These are phyloP conservation scores for Mormyrops boulengeri DNA, from an alignment of 2,797 vertebrate species.

Conservation along the genomic window DNA sequence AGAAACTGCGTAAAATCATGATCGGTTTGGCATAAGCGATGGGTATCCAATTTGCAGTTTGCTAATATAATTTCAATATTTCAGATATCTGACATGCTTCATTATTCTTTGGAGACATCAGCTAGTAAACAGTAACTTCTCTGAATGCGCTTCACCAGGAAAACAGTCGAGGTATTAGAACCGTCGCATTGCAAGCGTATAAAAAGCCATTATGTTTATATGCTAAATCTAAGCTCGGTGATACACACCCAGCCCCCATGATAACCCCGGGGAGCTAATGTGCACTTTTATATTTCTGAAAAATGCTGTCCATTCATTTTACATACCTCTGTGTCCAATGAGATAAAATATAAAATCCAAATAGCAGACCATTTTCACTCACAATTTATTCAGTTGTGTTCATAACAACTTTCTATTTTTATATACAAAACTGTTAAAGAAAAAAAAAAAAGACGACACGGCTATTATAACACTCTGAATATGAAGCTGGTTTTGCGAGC, in stretches of 20 bases:
- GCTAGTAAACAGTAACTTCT: neutral
- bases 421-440: neutral
- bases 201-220: neutral
- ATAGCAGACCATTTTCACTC: neutral
- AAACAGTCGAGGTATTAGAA: neutral
- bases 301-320: neutral
- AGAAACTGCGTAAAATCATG: neutral
- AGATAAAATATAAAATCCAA: neutral
- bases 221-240: neutral
- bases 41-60: neutral
- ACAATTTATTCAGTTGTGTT: neutral
- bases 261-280: neutral
- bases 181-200: neutral
- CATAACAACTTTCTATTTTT: slow-evolving; percentile 1
- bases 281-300: neutral
- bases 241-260: neutral
- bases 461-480: neutral
- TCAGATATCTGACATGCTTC: neutral
- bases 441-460: neutral
- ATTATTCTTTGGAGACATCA: neutral
- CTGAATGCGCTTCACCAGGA: neutral
- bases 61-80: neutral
- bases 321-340: neutral
- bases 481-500: neutral
- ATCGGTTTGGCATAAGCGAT: neutral